Percentiles rank a stretch among this genome's conserved stretches.
These are phyloP conservation scores for Caenorhabditis sp. DNA, from an alignment of 2,888 invertebrate species.

Conservation along the genomic window DNA sequence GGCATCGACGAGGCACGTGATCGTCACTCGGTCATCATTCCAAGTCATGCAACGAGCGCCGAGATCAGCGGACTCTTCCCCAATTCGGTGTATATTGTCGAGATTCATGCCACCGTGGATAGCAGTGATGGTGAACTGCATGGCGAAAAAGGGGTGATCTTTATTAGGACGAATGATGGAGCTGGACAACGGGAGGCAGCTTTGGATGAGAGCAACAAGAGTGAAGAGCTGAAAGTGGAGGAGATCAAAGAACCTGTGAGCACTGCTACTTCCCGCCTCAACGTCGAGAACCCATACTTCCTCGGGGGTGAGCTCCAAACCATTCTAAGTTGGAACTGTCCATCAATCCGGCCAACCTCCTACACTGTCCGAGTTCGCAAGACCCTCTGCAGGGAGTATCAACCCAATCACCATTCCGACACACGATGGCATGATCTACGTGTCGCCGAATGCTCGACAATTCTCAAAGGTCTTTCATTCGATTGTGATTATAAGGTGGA, in stretches of 20 bases:
- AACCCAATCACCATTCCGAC: constrained; percentile 47
- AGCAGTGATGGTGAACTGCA: constrained; percentile 63
- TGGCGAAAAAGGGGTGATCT: constrained; percentile 64
- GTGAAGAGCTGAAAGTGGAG: constrained; percentile 18
- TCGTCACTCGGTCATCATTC: constrained; percentile 51
- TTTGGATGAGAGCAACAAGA: constrained; percentile 11
- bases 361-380: constrained; percentile 55
- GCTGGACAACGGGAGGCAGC: not conserved
- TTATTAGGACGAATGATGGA: constrained; percentile 52
- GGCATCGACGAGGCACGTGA: constrained; percentile 24
- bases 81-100: constrained; percentile 61
- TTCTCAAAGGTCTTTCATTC: constrained; percentile 56
- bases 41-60: constrained; percentile 58
- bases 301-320: constrained; percentile 47
- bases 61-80: constrained; percentile 57
- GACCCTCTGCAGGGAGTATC: constrained; percentile 51
- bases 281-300: constrained; percentile 34
- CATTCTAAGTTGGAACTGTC: constrained; percentile 47
- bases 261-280: not conserved
- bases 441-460: constrained; percentile 55
- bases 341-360: constrained; percentile 4
- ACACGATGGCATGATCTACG: constrained; percentile 50
- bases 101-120: constrained; percentile 65
- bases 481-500: constrained; percentile 61
- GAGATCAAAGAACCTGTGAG: not conserved